A percentile compares a stretch with the other conserved stretches of the same genome.
These are phyloP conservation scores for Cheilosia vulpina DNA, from an alignment of 2,888 invertebrate genomes.

Conservation along the genomic window DNA sequence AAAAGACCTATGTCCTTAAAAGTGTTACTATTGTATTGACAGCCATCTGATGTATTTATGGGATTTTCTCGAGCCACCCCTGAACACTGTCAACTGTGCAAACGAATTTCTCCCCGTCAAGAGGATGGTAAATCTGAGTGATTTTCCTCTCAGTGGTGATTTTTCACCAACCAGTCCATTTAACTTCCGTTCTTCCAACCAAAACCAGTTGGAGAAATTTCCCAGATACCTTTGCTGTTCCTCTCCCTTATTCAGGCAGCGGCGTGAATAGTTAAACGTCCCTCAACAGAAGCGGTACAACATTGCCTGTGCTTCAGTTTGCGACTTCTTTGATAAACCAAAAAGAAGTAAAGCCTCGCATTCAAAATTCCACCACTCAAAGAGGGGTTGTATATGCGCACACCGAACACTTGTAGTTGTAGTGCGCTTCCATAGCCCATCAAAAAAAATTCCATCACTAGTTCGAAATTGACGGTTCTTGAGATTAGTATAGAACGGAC, in stretches of 20 bases:
- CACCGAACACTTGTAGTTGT: conserved; percentile 31
- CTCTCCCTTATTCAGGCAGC: conserved; percentile 21
- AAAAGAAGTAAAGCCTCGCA: conserved; percentile 19
- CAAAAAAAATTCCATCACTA: conserved; percentile 74
- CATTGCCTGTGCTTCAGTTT: conserved; percentile 27
- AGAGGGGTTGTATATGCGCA: conserved; percentile 51
- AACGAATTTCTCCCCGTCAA: background rate
- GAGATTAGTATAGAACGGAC: conserved; percentile 59
- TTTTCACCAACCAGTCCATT: background rate
- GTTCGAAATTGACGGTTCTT: conserved; percentile 72
- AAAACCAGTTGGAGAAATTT: conserved; percentile 15
- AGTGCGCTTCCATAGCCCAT: conserved; percentile 64
- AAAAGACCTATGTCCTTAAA: too few relatives aligned
- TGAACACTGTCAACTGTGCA: background rate
- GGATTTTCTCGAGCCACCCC: too few relatives aligned
- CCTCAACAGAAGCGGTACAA: conserved; percentile 35
- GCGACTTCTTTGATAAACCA: background rate
- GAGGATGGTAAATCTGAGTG: conserved; percentile 49
- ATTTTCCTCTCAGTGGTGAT: background rate
- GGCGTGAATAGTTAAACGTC: conserved; percentile 26
- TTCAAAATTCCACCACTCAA: conserved; percentile 47
- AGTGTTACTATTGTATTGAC: too few relatives aligned
- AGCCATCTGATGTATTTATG: too few relatives aligned
- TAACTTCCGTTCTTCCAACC: background rate
- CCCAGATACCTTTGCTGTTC: conserved; percentile 1